Evolutionary conservation across 2,888 invertebrate species (phyloP), one percentile per base, ranked within the genome.

Genomic region (Parasteatoda lunata): DNA sequence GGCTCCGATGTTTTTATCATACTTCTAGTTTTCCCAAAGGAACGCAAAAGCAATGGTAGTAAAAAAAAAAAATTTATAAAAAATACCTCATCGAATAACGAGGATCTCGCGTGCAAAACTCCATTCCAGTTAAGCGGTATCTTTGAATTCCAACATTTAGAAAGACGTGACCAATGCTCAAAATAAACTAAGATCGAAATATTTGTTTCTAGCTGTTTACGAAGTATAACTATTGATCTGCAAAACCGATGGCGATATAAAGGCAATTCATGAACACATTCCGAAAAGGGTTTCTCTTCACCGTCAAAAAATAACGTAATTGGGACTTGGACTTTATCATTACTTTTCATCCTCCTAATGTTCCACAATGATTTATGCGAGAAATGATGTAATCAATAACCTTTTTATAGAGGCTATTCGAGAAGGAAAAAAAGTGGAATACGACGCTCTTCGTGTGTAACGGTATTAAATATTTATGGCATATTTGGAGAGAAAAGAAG

Each of bases 141-240:
- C 78, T 79, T 48, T 52, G 76, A 79, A 85, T 85, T 85, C 84
- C 79, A 76, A 76, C 75, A 79, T 78, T 76, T 65, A 70, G 71
- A 15, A 64, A 71, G 30, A 76, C 81, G 81, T 81, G 81, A 68
- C 75, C 81, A 81, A 52, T 48, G 51, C 76, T 80, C 49, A 71
- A 80, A 80, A 84, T 84, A 84, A 84, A 75, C 69, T 75, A 69
- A 47, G 79, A 80, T 85, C 85, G 85, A 85, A 80, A 85, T 80
- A 80, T 80, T 85, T 85, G 85, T 79, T 80, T 80, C 85, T 71
- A 64, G 75, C 76, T 11, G 30, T 84, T 84, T 79, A 48, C 69
- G 69, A 49, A 9, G 84, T 64, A 85, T 71, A 79, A 76, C 70
- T 85, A 85, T 85, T 77, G 85, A 85, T 85, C 76, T 69, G 54